A percentile compares a stretch with the other conserved stretches of the same genome.
These are phyloP conservation scores for Beaufortia kweichowensis DNA, from an alignment of 2,113 vertebrate species.

Conservation along the genomic window DNA sequence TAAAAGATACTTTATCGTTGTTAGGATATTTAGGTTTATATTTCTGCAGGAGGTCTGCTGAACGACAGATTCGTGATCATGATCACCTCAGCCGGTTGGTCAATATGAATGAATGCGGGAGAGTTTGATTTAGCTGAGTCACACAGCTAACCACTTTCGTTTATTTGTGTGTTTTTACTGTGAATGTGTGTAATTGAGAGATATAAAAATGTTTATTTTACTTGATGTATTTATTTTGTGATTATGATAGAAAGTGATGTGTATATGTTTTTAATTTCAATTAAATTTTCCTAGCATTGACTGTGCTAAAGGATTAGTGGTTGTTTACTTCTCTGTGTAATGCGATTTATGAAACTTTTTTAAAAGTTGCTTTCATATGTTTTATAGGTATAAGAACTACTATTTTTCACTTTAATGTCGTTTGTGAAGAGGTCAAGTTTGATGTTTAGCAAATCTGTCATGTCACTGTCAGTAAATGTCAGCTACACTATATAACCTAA, in stretches of 20 bases:
- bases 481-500: not conserved
- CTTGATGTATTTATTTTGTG: not conserved
- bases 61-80: slow-evolving; percentile 52
- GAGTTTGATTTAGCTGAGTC: slow-evolving; percentile 81
- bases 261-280: not conserved
- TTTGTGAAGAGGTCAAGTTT: no score
- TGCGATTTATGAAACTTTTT: no score
- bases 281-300: not conserved
- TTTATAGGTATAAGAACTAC: no score
- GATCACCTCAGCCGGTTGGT: slow-evolving; percentile 80
- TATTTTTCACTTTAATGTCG: no score
- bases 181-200: not conserved
- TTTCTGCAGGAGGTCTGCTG: slow-evolving; percentile 15
- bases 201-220: not conserved
- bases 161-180: not conserved
- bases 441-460: not conserved
- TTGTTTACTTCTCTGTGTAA: not conserved
- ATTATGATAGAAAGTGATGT: not conserved
- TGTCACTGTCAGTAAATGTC: not conserved
- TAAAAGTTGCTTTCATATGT: no score
- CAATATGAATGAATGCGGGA: not conserved
- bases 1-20: not conserved
- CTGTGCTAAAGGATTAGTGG: not conserved
- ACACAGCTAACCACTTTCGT: slow-evolving; percentile 59
- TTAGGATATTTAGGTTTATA: not conserved